Evolutionary conservation across 2,113 vertebrate genomes (phyloP).

Genomic region (Periophthalmodon schlosseri): DNA sequence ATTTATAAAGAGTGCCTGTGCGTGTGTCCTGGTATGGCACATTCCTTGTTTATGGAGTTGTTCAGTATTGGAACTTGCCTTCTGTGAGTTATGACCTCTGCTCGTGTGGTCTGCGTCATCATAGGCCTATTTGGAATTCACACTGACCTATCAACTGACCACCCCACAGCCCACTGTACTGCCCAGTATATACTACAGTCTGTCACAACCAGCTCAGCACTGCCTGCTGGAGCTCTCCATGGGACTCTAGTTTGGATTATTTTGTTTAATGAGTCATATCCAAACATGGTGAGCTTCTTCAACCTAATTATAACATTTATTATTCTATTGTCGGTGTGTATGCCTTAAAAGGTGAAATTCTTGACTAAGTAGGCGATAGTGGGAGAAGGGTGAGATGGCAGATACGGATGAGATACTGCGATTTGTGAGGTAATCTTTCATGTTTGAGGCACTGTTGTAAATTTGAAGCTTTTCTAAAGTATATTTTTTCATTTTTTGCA

Average conservation of each 20-base stretch:
- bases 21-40: conserved; percentile 14
- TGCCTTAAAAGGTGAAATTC: conserved; percentile 50
- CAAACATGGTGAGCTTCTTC: conserved; percentile 39
- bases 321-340: conserved; percentile 23
- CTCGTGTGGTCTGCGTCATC: conserved; percentile 36
- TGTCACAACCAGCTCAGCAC: conserved; percentile 49
- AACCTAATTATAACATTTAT: conserved; percentile 12
- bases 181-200: conserved; percentile 73
- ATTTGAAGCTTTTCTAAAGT: conserved; percentile 2
- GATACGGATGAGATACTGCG: conserved; percentile 56
- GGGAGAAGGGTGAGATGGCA: conserved; percentile 60
- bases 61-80: conserved; percentile 29
- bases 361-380: conserved; percentile 38
- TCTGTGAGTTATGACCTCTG: conserved; percentile 21
- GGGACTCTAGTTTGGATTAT: conserved; percentile 30
- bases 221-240: conserved; percentile 49
- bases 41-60: conserved; percentile 35
- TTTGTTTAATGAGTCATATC: conserved; percentile 34
- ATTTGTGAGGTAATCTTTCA: conserved; percentile 55
- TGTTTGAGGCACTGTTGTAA: neutral
- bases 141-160: conserved; percentile 51
- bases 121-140: conserved; percentile 49
- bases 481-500: conserved; percentile 54
- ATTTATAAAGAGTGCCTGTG: neutral
- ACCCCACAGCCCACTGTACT: conserved; percentile 51